Evolutionary conservation across 2,113 vertebrate species (phyloP), one percentile per base, ranked within the genome.

Genomic region (Thunnus maccoyii): DNA sequence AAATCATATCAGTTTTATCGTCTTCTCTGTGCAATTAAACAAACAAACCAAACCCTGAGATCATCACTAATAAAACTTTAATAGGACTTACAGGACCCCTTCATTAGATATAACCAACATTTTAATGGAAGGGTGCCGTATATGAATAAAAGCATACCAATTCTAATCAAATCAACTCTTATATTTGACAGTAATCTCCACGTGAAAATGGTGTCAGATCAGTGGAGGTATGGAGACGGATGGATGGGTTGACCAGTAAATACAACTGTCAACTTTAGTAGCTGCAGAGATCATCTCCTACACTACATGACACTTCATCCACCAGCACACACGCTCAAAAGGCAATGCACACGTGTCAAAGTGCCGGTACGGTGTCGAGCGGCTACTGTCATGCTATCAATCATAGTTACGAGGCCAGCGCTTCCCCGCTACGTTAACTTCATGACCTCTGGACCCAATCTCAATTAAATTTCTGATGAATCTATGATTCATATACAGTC

Each of bases 401-500:
- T 94, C 92, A 93, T 89, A 79, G 89, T 93, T 93, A 92, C 54
- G 80, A 92, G 91, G 85, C 81, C 72, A 30, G 80, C 63, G 88
- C 85, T 70, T 93, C 82, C 88, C 88, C 55, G 86, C 86, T 88
- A 85, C 82, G 47, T 92, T 93, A 92, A 91, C 93, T 89, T 90
- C 70, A 73, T 89, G 92, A 91, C 93, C 91, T 88, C 80, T 90
- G 83, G 73, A 91, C 89, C 86, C 84, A 73, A 47, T 90, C 83
- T 87, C 87, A 92, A 89, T 94, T 92, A 94, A 85, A 88, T 86
- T 78, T 90, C 86, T 88, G 86, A 92, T 89, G 89, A 90, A 91
- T 88, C 86, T 84, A 84, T 90, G 89, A 91, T 90, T 94, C 85
- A 88, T 80, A 73, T 81, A 76, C 88, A 77, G 55, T 60, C 86